Evolutionary conservation across 53 echinoderm and acorn worm genomes (phyloP).

Genomic region (Echinarachnius parma): DNA sequence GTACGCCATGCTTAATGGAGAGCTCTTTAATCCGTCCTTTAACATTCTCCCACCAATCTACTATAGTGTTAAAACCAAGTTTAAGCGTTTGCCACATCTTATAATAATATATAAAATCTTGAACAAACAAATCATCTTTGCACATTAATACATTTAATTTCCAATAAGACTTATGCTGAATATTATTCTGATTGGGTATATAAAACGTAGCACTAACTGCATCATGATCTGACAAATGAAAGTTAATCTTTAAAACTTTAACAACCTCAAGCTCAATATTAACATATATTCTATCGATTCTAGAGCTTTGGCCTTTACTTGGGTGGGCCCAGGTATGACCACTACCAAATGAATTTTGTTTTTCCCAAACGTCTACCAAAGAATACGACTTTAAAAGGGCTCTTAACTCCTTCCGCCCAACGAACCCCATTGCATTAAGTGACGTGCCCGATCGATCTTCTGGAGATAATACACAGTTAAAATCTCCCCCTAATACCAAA

Average conservation of each 20-base stretch:
- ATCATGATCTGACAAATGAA: conserved; percentile 55
- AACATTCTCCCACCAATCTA: conserved; percentile 59
- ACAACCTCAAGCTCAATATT: not conserved
- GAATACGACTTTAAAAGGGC: not conserved
- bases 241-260: not conserved
- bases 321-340: conserved; percentile 45
- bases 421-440: conserved; percentile 5
- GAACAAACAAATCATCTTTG: conserved; percentile 27
- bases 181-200: not conserved
- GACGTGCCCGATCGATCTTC: not conserved
- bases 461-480: conserved; percentile 2
- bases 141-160: conserved; percentile 50
- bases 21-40: conserved; percentile 34
- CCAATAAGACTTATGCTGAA: conserved; percentile 50
- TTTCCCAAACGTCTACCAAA: conserved; percentile 8
- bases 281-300: conserved; percentile 55
- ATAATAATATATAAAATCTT: conserved; percentile 23
- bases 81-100: conserved; percentile 48
- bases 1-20: conserved; percentile 31
- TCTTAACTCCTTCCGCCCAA: conserved; percentile 18
- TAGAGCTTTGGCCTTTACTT: conserved; percentile 22
- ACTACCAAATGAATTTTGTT: not conserved
- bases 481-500: conserved; percentile 15
- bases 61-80: conserved; percentile 17
- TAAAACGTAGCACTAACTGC: not conserved